Evolutionary conservation across 2,113 vertebrate genomes (phyloP).

Genomic region (Calyptommatus sinebrachiatus): DNA sequence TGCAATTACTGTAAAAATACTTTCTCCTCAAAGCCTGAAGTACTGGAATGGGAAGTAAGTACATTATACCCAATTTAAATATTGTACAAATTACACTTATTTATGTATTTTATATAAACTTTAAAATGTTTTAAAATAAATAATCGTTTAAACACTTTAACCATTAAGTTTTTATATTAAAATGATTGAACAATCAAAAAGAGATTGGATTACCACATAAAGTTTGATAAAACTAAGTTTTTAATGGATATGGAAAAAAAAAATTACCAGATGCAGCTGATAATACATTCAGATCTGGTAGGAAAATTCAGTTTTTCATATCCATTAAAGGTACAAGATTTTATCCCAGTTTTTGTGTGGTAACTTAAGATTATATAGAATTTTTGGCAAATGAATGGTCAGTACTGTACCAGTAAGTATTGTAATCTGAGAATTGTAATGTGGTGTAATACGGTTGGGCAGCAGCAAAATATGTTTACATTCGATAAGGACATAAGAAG

Average conservation of each 20-base stretch:
- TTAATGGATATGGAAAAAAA: too few species aligned
- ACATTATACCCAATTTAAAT: background rate
- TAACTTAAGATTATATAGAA: background rate
- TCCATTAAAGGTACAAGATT: too few species aligned
- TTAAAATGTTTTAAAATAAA: background rate
- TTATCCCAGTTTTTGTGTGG: too few species aligned
- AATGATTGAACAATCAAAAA: background rate
- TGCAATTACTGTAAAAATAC: slow-evolving; percentile 94
- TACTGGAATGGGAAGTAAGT: slow-evolving; percentile 95
- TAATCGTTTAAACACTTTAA: background rate
- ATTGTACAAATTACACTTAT: background rate
- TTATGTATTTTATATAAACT: background rate
- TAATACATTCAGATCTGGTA: too few species aligned
- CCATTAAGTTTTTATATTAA: too few species aligned
- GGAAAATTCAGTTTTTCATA: too few species aligned
- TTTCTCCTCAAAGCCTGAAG: slow-evolving; percentile 93
- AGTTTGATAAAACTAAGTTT: too few species aligned
- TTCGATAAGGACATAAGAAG: background rate
- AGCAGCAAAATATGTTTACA: background rate
- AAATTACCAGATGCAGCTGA: too few species aligned
- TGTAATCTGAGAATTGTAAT: background rate
- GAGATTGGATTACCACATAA: too few species aligned
- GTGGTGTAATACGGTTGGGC: too few species aligned
- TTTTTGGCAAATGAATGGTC: background rate
- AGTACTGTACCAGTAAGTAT: background rate